These are phyloP conservation scores for Hartigia nigra DNA, from an alignment of 2,888 invertebrate species.

Conservation along the genomic window DNA sequence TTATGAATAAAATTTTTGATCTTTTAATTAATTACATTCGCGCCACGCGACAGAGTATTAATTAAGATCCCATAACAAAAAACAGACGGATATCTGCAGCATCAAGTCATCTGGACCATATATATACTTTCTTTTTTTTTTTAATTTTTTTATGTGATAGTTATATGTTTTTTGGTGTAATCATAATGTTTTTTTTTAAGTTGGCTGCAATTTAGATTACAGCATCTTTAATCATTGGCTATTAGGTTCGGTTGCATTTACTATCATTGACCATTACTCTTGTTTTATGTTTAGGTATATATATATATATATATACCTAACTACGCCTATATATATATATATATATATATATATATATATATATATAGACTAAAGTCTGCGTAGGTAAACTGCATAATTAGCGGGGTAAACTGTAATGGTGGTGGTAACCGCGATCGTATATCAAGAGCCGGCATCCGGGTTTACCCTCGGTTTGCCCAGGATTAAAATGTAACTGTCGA, in stretches of 20 bases:
- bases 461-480: conserved; percentile 24
- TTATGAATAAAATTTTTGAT: background rate
- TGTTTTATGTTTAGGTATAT: conserved; percentile 1
- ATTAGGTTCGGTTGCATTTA: background rate
- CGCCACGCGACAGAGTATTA: background rate
- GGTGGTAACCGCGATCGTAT: conserved; percentile 27
- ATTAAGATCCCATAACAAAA: background rate
- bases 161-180: background rate
- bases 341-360: conserved; percentile 7
- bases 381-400: conserved; percentile 35
- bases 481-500: conserved; percentile 17
- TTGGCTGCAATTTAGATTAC: background rate
- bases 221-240: background rate
- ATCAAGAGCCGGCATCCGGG: conserved; percentile 42
- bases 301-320: conserved; percentile 13
- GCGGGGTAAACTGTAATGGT: conserved; percentile 38
- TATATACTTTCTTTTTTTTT: too few relatives aligned
- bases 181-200: background rate
- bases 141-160: background rate
- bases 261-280: background rate
- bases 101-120: background rate
- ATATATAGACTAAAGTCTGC: conserved; percentile 15
- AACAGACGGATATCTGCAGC: background rate
- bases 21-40: background rate
- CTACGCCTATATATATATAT: conserved; percentile 10